Percentiles rank a stretch among this genome's conserved stretches.
These are phyloP conservation scores for Pelodytes ibericus DNA, from an alignment of 2,797 vertebrate species.

Conservation along the genomic window DNA sequence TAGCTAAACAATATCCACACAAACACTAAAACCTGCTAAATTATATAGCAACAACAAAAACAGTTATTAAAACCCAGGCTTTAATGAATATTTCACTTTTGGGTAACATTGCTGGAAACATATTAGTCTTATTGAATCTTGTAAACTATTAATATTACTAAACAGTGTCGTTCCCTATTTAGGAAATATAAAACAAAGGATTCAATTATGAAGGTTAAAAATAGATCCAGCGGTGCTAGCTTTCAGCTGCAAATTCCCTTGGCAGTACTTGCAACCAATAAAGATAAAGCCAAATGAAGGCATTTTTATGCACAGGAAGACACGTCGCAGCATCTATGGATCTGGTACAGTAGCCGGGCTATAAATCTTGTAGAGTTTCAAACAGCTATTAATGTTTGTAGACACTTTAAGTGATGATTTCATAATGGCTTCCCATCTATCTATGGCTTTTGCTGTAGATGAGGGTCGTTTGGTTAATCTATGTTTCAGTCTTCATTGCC, in stretches of 20 bases:
- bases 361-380: conserved; percentile 62
- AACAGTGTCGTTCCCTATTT: conserved; percentile 29
- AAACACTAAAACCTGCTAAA: conserved; percentile 54
- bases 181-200: not conserved
- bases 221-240: conserved; percentile 17
- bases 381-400: conserved; percentile 55
- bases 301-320: conserved; percentile 47
- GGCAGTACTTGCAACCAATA: not conserved
- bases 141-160: conserved; percentile 51
- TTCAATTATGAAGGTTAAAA: conserved; percentile 31
- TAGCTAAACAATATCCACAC: conserved; percentile 51
- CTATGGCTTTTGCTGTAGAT: conserved; percentile 49
- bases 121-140: conserved; percentile 42
- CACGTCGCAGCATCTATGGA: conserved; percentile 56
- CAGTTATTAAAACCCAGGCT: conserved; percentile 50
- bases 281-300: conserved; percentile 37
- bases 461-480: conserved; percentile 87
- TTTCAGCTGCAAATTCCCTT: not conserved
- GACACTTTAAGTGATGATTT: conserved; percentile 55
- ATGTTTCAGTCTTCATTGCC: conserved; percentile 86
- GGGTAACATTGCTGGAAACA: conserved; percentile 26
- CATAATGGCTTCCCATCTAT: conserved; percentile 53
- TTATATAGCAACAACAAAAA: conserved; percentile 34
- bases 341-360: conserved; percentile 45
- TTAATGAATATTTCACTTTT: conserved; percentile 56